Evolutionary conservation across 1,140 invertebrate species (phyloP), one percentile per base, ranked within the genome.

Genomic region (Phymorhynchus buccinoides): DNA sequence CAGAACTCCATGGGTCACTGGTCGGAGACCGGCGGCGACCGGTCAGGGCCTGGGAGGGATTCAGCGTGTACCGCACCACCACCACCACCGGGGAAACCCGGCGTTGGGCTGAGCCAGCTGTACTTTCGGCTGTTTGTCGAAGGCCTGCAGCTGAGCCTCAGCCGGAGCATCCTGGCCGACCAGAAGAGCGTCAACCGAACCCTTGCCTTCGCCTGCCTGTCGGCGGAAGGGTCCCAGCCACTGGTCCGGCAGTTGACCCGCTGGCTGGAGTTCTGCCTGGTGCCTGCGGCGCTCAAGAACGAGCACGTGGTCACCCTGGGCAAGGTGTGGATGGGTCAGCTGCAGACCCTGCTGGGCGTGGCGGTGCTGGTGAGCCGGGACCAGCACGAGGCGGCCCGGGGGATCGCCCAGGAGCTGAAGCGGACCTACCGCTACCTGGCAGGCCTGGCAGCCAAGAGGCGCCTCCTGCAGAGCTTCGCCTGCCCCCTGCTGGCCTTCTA

Each of bases 381-480:
- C 39, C 78, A 75, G 75, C 44, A 77, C 3, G 85, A 83, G 52
- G 81, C 85, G 12, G 80, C 85, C 12, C 83, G 68, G 73, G 35
- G 44, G 42, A 39, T 86, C 39, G 71, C 80, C 18, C 27, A 30
- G 22, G 85, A 83, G 42, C 30, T 86, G 30, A 41, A 62, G 7
- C 77, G 77, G 44, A 86, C 73, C 1, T 86, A 86, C 52, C 83
- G 68, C 18, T 86, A 86, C 73, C 52, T 83, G 80, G 44, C 85
- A 0, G 81, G 71, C 42, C 7, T 83, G 30, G n/a, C 30, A 3
- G 35, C 39, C 14, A 86, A 86, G 71, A 86, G 80, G 39, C 44
- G 77, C 35, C 66, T 86, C 3, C 35, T 86, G 22, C 85, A 83
- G 44, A 66, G 71, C 18, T 30, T 86, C 12, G 27, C 32, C 14